Base-by-base conservation (phyloP, 2,113 vertebrate species). In the Arothron firmamentum region DNA sequence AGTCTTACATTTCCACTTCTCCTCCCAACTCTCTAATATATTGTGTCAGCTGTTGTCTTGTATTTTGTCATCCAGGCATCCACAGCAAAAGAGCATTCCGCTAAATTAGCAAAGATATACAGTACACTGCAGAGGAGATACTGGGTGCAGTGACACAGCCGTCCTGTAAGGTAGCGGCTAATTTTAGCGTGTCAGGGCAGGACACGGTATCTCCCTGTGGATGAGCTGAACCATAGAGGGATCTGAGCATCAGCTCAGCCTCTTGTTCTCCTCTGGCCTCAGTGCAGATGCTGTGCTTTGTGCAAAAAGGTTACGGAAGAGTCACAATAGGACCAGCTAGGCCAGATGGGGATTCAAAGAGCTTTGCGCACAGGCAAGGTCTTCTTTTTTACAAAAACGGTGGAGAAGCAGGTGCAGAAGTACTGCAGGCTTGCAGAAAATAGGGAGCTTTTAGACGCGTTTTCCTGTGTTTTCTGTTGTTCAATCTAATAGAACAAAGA, bases 141-240 rank as follows among this genome's bases (percentile, higher is more conserved):
- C 63, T 65, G 50, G 63, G 70, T 63, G 62, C 69, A 69, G 53
- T 71, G 82, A 86, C 78, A 84, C 78, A 79, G 78, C 86, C 75
- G 38, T 81, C 82, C 84, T 82, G 82, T 84, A 87, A 78, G 83
- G 79, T 77, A 57, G 59, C 13, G 72, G 85, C 84, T 91, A 90
- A 90, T 89, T 90, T 90, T 91, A 91, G 90, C 71, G 74, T 75
- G 79, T 65, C 77, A 80, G 80, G 82, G 80, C 87, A 73, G 67
- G 59, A 82, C 76, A 51, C 79, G 74, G 75, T 75, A 65, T 77
- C 78, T 80, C 86, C 80, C 80, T 54, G 72, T 67, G 68, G 86
- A 87, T 64, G 75, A 70, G 65, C 55, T 72, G 84, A 82, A 74
- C 77, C 72, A 70, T 58, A 66, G 75, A 83, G 82, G 73, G 74